Percentiles rank a stretch among this genome's conserved stretches.
phyloP scores from a whole-genome alignment of 2,797 vertebrate genomes.

The Acanthis flammea region DNA sequence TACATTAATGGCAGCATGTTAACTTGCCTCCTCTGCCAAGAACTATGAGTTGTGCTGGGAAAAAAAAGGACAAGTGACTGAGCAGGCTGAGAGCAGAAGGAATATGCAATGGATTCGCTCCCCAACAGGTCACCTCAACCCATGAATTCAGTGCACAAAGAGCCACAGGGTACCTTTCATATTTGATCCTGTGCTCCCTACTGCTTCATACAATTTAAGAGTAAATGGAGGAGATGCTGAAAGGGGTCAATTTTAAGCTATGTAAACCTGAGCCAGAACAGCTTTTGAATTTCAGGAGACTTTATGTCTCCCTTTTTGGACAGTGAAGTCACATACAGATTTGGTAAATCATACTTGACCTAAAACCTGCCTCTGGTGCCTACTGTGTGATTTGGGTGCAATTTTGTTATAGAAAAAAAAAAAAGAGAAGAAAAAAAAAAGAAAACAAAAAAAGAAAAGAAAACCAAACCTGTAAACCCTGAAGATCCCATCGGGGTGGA shows the following conservation, averaged over 20 bases:
- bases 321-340: neutral
- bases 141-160: neutral
- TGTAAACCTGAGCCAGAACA: neutral
- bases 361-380: neutral
- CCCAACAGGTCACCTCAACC: neutral
- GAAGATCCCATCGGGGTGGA: neutral
- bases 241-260: neutral
- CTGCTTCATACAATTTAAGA: neutral
- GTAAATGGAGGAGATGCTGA: neutral
- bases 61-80: neutral
- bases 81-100: neutral
- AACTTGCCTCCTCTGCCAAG: neutral
- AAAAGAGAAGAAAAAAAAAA: too few species aligned
- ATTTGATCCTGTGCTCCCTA: neutral
- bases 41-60: neutral
- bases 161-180: neutral
- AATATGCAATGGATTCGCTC: neutral
- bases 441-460: too few species aligned
- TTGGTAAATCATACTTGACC: neutral
- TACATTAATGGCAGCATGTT: neutral
- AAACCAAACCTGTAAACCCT: neutral
- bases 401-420: neutral
- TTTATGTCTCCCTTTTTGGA: neutral
- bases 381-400: neutral
- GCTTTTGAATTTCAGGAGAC: neutral